These are phyloP conservation scores for Tenthredo amoena DNA, from an alignment of 2,888 invertebrate species.

Conservation along the genomic window DNA sequence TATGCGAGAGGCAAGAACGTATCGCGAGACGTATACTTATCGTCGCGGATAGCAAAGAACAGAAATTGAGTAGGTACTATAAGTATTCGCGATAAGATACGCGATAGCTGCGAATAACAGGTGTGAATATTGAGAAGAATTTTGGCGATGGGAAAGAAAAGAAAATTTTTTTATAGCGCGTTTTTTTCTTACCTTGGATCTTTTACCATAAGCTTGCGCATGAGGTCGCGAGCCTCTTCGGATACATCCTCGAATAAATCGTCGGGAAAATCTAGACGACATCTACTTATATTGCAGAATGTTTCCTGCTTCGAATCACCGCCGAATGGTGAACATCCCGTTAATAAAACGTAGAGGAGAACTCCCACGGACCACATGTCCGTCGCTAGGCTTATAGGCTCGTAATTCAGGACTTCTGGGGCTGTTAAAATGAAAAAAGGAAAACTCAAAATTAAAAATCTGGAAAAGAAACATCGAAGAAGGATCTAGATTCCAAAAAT, in stretches of 20 bases:
- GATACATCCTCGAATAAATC: conserved; percentile 95
- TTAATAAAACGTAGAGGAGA: conserved; percentile 94
- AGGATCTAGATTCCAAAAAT: not conserved
- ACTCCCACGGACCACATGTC: conserved; percentile 99
- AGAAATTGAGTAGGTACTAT: not conserved
- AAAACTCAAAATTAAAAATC: not conserved
- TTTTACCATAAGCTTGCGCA: conserved; percentile 92
- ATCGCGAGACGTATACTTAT: not conserved
- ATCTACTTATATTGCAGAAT: conserved; percentile 97
- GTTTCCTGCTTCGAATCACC: conserved; percentile 98
- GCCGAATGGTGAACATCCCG: conserved; percentile 97
- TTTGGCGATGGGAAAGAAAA: not conserved
- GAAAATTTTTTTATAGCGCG: too few species aligned
- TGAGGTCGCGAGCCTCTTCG: conserved; percentile 93
- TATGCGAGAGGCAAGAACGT: not conserved
- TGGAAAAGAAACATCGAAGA: not conserved
- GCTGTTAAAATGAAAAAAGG: conserved; percentile 80
- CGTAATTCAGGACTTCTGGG: conserved; percentile 97
- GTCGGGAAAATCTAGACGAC: conserved; percentile 95
- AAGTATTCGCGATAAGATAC: not conserved
- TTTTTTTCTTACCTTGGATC: conserved; percentile 89
- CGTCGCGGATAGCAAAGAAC: too few species aligned
- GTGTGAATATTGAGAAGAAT: not conserved
- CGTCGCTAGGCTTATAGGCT: conserved; percentile 94
- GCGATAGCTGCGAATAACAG: not conserved